Evolutionary conservation across 1,140 invertebrate species (phyloP), one percentile per base, ranked within the genome.

Genomic region (Drosophila melanica): DNA sequence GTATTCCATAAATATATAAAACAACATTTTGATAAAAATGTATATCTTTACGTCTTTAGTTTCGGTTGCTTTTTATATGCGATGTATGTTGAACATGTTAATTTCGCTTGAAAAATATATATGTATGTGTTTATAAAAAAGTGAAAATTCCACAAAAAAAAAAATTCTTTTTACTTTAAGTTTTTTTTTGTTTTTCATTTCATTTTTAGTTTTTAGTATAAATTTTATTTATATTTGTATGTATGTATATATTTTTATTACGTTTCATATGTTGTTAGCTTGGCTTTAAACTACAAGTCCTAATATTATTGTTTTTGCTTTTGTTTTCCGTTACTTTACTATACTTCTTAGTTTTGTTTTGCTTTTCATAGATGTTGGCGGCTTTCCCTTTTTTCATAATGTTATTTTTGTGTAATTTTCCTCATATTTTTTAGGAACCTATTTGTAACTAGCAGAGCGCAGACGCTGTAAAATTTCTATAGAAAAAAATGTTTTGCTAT

Each of bases 401-500:
- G 14, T 59, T 53, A 50, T 59, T 63, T 76, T 42, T 37, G 5
- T 44, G 51, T 62, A 58, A 55, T 60, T 66, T 63, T 63, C 64
- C 64, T 69, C 75, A 18, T 70, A 51, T 47, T 70, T 51, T 70
- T 68, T 89, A 89, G 84, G 84, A 89, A 89, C 84, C 84, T 89
- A 89, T 89, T 89, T 84, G 73, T 87, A 89, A 84, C 84, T 87
- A 87, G 84, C 82, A 65, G 72, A 76, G 74, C 82, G 68, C 77
- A 48, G 69, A 86, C 69, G 74, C 77, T 72, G 48, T 72, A 75
- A 85, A 79, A 68, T 79, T 69, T 72, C 72, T 86, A 77, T 77
- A 73, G 74, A 86, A 79, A 79, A 73, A 81, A 86, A 76, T 79
- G 70, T 77, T 84, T 84, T 78, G 71, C 79, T 78, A 87, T 82